These are phyloP conservation scores for Megalops cyprinoides DNA, from an alignment of 2,797 vertebrate species.

Conservation along the genomic window DNA sequence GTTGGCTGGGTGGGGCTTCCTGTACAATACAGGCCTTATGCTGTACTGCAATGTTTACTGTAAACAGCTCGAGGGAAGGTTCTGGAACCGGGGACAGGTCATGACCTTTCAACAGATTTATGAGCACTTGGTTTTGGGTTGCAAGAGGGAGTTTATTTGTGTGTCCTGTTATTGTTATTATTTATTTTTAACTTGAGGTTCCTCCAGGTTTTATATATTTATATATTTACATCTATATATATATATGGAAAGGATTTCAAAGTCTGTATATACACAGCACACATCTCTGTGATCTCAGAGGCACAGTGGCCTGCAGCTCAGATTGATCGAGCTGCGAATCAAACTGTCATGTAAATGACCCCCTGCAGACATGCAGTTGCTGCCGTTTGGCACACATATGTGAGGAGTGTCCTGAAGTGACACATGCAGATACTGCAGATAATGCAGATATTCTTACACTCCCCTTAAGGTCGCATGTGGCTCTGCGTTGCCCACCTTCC, in stretches of 20 bases:
- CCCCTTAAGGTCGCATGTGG: background rate
- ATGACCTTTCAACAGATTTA: background rate
- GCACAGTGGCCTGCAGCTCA: too few species aligned
- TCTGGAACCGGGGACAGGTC: background rate
- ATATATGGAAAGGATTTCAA: too few species aligned
- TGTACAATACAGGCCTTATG: too few species aligned
- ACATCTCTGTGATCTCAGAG: too few species aligned
- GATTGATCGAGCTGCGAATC: too few species aligned
- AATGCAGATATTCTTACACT: background rate
- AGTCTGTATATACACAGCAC: too few species aligned
- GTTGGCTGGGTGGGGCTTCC: background rate
- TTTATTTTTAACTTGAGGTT: slow-evolving; percentile 9
- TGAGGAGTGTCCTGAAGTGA: slow-evolving; percentile 2
- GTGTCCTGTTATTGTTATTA: background rate
- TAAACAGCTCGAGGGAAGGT: background rate
- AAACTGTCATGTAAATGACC: background rate
- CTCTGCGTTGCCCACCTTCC: too few species aligned
- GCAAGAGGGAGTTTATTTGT: background rate
- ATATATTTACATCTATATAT: too few species aligned
- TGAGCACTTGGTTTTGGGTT: background rate
- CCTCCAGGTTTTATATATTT: background rate
- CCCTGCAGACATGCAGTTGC: background rate
- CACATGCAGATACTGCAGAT: background rate
- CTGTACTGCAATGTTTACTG: background rate
- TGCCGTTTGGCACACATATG: background rate